phyloP scores from a whole-genome alignment of 2,888 invertebrate species.

The Plemyria rubiginata region DNA sequence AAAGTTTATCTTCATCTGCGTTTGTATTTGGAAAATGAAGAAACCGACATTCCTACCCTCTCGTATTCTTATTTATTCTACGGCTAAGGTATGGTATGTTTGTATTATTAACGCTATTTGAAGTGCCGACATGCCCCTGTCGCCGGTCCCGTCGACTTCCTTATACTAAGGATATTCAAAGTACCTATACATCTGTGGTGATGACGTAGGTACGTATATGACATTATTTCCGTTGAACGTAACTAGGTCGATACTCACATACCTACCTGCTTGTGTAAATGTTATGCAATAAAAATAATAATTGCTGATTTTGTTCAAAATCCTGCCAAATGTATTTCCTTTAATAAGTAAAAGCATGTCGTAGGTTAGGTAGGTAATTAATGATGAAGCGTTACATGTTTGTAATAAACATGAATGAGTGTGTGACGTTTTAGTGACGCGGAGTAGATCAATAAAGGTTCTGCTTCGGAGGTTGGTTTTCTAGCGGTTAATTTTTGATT shows the following conservation, averaged over 20 bases:
- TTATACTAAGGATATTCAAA: slow-evolving; percentile 26
- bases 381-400: neutral
- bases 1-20: neutral
- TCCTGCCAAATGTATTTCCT: slow-evolving; percentile 2
- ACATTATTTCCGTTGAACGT: slow-evolving; percentile 23
- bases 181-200: no score
- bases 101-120: neutral
- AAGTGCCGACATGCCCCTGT: neutral
- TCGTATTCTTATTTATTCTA: neutral
- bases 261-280: slow-evolving; percentile 4
- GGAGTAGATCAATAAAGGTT: neutral
- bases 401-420: neutral
- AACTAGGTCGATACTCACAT: slow-evolving; percentile 15
- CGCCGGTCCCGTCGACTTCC: slow-evolving; percentile 9
- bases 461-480: neutral
- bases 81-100: neutral
- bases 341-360: slow-evolving; percentile 1
- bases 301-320: slow-evolving; percentile 6
- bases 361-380: neutral
- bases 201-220: no score
- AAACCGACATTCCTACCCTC: neutral
- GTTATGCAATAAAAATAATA: slow-evolving; percentile 12
- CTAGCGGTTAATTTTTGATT: no score
- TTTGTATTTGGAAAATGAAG: neutral
- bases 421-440: neutral